Base-by-base conservation (phyloP, 2,113 vertebrate species). In the Mesembrinibis cayennensis region DNA sequence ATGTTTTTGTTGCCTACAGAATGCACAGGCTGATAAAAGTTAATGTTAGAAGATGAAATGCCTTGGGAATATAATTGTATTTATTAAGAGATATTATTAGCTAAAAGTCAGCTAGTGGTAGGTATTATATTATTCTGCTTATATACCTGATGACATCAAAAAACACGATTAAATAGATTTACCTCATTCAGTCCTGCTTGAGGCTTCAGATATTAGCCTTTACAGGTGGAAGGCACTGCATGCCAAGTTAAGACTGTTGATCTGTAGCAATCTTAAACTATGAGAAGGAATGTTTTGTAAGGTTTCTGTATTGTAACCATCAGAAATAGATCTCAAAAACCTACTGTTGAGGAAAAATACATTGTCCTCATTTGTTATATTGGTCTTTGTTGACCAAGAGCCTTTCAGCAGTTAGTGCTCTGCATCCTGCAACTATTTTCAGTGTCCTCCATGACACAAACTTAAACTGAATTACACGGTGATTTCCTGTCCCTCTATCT, bases 31-130 rank as follows among this genome's bases (percentile, higher is more conserved):
- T 90, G 82, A 87, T 79, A 86, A 80, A 92, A 93, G 26, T 80
- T 79, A 80, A 78, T 69, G n/a, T 49, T 83, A 45, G 19, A 93
- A 91, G 88, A 93, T 32, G 2, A 93, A 92, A 83, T 93, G 47
- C 29, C 25, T 87, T 27, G 84, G 61, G 66, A 73, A 66, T 72
- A 78, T 77, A 92, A 93, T 89, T 94, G 4, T 17, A 42, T 97
- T 95, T 86, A 83, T 95, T 94, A 74, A 76, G 32, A 84, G 42
- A 50, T 25, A 83, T 40, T 78, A 74, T 96, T 88, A 82, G 34
- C 49, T 66, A 79, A 90, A 93, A 94, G 67, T 82, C 47, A 80
- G 56, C 59, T 40, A 69, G 38, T 49, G 32, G 32, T 44, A 88
- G 32, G 3, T 59, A 78, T 90, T 92, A 50, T 38, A 34, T 89